Evolutionary conservation across 2,888 invertebrate genomes (phyloP), one percentile per base, ranked within the genome.

Genomic region (Antheraea assamensis): DNA sequence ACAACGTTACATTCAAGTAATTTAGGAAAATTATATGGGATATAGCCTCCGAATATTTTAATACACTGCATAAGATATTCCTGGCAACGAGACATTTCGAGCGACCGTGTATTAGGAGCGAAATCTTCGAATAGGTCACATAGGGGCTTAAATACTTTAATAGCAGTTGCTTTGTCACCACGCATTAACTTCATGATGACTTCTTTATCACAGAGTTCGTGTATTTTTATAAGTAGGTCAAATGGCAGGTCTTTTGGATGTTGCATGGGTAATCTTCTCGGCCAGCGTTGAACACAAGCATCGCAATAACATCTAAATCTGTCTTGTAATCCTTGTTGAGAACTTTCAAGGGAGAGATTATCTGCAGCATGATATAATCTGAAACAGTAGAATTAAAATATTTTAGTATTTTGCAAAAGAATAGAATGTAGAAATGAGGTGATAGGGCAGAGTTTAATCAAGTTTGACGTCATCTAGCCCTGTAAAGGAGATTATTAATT

Each of bases 251-350:
- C 74, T 70, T 75, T 74, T 0, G 81, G 76, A 71, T 83, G 81
- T 21, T 87, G 84, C 79, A 96, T 83, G 21, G 86, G 86, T 0
- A 84, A 72, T 82, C 96, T 96, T 1, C 90, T 84, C 0, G 97
- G 97, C 96, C 97, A 98, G 78, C 97, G 89, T 71, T 96, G 86
- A 24, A 86, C 81, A 80, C 99, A 99, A 0, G 98, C 96, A 80
- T 95, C 94, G 85, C 99, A 99, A 3, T 89, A 80, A 82, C 99
- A 99, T 1, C 87, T 90, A 86, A 99, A 99, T 84, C 95, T 97
- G 91, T 98, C 99, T 87, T 98, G 98, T 73, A 95, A 94, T 71
- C 93, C 91, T 17, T 99, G 92, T 49, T 94, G 92, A 13, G 89
- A 81, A 78, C 95, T 95, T 15, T 98, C 95, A 7, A 93, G 89